These are phyloP conservation scores for Drosophila pseudoananassae DNA, from an alignment of 1,140 invertebrate species.

Conservation along the genomic window DNA sequence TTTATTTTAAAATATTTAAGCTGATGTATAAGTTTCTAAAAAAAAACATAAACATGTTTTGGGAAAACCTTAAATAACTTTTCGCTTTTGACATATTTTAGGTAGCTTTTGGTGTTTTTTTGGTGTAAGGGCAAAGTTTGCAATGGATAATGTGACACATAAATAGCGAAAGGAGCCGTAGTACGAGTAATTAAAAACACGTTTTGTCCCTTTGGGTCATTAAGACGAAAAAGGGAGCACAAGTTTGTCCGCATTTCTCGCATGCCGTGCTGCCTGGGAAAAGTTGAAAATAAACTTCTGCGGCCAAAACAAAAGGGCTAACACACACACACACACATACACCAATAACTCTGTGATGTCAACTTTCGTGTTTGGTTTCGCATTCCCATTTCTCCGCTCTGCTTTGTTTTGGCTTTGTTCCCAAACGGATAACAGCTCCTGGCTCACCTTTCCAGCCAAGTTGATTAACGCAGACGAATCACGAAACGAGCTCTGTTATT, in stretches of 20 bases:
- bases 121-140: conserved; percentile 24
- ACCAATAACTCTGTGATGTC: conserved; percentile 72
- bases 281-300: conserved; percentile 78
- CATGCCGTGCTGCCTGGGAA: conserved; percentile 66
- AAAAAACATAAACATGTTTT: conserved; percentile 6
- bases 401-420: conserved; percentile 38
- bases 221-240: conserved; percentile 24
- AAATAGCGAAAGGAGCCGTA: conserved; percentile 38
- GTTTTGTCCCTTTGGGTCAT: conserved; percentile 64
- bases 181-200: conserved; percentile 80
- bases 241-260: conserved; percentile 68
- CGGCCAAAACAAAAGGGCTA: conserved; percentile 47
- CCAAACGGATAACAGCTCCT: conserved; percentile 33
- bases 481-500: conserved; percentile 60
- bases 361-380: conserved; percentile 77
- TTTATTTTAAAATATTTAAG: background rate
- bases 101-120: conserved; percentile 15
- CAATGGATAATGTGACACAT: conserved; percentile 40
- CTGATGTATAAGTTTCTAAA: background rate
- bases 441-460: conserved; percentile 47
- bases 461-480: conserved; percentile 75
- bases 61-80: background rate
- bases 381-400: conserved; percentile 32
- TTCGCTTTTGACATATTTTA: background rate
- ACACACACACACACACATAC: conserved; percentile 36